phyloP scores from a whole-genome alignment of 2,888 invertebrate genomes.

The Alloscopus bannaensis region DNA sequence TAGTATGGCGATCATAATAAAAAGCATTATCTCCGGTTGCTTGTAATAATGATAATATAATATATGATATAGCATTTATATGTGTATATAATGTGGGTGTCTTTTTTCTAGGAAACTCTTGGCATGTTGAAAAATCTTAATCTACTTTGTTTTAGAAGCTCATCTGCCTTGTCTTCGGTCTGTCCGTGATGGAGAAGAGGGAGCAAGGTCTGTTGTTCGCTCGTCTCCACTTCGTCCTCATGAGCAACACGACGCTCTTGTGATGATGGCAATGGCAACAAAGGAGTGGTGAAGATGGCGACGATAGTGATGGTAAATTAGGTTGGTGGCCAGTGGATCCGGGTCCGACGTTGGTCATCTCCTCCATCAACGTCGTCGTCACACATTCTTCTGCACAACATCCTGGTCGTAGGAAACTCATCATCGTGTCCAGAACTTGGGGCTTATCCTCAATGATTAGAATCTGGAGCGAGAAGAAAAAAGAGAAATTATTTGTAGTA shows the following conservation, averaged over 20 bases:
- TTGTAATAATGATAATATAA: no score
- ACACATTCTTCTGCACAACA: slow-evolving; percentile 52
- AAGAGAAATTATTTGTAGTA: slow-evolving; percentile 48
- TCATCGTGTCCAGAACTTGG: slow-evolving; percentile 21
- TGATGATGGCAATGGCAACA: slow-evolving; percentile 50
- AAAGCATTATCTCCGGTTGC: slow-evolving; percentile 52
- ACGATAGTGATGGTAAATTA: slow-evolving; percentile 30
- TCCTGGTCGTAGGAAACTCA: slow-evolving; percentile 45
- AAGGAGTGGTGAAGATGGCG: slow-evolving; percentile 33
- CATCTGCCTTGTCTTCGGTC: slow-evolving; percentile 36
- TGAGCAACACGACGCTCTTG: no score
- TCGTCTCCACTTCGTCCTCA: slow-evolving; percentile 2
- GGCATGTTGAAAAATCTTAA: slow-evolving; percentile 28
- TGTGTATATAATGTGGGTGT: no score
- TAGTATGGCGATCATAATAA: slow-evolving; percentile 49
- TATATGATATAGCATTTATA: no score
- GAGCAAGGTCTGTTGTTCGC: slow-evolving; percentile 34
- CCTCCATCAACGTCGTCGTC: slow-evolving; percentile 23
- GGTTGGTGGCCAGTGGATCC: slow-evolving; percentile 45
- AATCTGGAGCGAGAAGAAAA: slow-evolving; percentile 44
- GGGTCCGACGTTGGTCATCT: slow-evolving; percentile 35
- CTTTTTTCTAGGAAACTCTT: slow-evolving; percentile 55
- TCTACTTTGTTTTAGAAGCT: slow-evolving; percentile 54
- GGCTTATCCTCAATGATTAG: slow-evolving; percentile 44
- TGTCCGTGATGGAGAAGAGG: slow-evolving; percentile 9